Conservation (phyloP, 2,113 vertebrate species). For the Oceanodroma tethys region DNA sequence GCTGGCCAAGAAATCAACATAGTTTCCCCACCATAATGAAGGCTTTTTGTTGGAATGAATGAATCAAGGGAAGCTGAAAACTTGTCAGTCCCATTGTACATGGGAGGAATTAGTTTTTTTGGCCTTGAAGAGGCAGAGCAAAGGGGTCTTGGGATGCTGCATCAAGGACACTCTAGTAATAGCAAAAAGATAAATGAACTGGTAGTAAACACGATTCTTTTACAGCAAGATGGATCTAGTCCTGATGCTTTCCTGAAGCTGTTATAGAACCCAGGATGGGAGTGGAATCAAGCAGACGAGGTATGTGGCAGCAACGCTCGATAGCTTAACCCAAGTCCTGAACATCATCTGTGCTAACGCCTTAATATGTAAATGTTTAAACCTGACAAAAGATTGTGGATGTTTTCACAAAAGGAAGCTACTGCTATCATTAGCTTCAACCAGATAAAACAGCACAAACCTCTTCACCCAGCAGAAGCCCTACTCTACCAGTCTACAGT, state of each 20-base stretch:
- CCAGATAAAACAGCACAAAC: not conserved
- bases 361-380: not conserved
- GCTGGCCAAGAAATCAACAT: not conserved
- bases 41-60: not conserved
- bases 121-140: not conserved
- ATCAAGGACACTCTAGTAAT: not conserved
- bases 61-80: not conserved
- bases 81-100: not conserved
- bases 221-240: not conserved
- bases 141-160: not conserved
- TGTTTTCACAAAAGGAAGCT: not conserved
- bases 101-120: not conserved
- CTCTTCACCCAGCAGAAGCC: not conserved
- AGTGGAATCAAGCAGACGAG: not conserved
- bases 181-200: not conserved
- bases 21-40: not conserved
- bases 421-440: not conserved
- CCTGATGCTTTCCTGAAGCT: not conserved
- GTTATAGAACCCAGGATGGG: not conserved
- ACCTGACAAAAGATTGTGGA: not conserved
- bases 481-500: fast-evolving
- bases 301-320: not conserved
- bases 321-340: not conserved
- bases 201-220: not conserved
- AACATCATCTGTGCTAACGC: not conserved